Percentiles rank a stretch among this genome's conserved stretches.
phyloP scores from a whole-genome alignment of 2,113 vertebrate genomes.

The Jaculus jaculus region DNA sequence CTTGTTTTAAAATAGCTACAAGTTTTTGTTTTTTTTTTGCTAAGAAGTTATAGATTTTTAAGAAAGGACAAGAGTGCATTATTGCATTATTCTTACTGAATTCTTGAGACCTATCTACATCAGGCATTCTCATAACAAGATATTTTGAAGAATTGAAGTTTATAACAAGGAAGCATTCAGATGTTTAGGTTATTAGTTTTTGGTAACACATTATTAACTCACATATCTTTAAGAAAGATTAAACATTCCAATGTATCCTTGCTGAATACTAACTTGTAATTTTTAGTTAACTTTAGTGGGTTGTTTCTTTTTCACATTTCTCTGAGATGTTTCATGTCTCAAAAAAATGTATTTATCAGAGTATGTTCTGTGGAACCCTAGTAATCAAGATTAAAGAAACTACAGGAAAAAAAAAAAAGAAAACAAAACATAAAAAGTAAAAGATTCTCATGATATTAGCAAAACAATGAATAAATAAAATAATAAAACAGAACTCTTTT shows the following conservation, averaged over 20 bases:
- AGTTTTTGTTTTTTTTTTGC: background rate
- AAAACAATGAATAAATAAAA: background rate
- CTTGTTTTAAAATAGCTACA: background rate
- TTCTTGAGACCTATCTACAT: background rate
- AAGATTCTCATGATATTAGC: background rate
- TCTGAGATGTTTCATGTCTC: background rate
- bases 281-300: background rate
- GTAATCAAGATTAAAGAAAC: background rate
- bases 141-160: background rate
- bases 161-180: background rate
- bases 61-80: background rate
- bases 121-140: background rate
- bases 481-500: background rate
- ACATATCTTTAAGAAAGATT: background rate
- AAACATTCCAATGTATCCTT: background rate
- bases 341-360: background rate
- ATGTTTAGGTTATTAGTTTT: background rate
- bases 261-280: background rate
- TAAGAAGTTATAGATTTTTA: background rate
- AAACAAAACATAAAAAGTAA: background rate
- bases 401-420: background rate
- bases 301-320: background rate
- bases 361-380: background rate
- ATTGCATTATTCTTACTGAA: background rate
- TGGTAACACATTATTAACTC: background rate